These are phyloP conservation scores for Cheilosia pagana DNA, from an alignment of 2,888 invertebrate species.

Conservation along the genomic window DNA sequence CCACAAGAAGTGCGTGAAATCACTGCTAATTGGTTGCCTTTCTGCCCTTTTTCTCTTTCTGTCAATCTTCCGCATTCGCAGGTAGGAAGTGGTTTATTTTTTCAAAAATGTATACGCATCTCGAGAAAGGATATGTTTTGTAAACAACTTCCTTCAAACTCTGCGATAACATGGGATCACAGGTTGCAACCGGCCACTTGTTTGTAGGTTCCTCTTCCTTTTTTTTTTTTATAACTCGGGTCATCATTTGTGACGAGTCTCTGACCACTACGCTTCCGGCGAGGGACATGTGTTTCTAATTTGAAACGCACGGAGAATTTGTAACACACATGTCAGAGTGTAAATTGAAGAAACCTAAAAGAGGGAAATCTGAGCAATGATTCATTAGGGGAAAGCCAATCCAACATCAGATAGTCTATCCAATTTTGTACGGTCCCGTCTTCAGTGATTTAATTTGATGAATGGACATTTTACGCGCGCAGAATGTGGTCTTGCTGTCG, in stretches of 20 bases:
- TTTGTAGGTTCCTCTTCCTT: constrained; percentile 26
- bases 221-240: constrained; percentile 34
- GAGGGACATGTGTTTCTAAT: constrained; percentile 73
- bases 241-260: constrained; percentile 70
- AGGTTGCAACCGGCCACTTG: constrained; percentile 72
- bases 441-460: constrained; percentile 27
- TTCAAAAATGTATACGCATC: constrained; percentile 33
- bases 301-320: constrained; percentile 73
- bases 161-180: constrained; percentile 35
- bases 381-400: constrained; percentile 58
- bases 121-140: constrained; percentile 65
- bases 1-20: constrained; percentile 70
- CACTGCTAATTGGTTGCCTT: constrained; percentile 65
- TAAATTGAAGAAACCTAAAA: neutral
- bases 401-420: constrained; percentile 50
- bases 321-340: constrained; percentile 69
- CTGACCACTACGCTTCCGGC: constrained; percentile 73
- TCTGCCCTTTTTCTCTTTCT: constrained; percentile 10
- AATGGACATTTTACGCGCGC: neutral
- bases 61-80: constrained; percentile 39
- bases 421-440: constrained; percentile 49
- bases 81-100: constrained; percentile 36
- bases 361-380: constrained; percentile 59
- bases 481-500: neutral
- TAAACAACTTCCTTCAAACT: constrained; percentile 61